Conservation (phyloP, 2,797 vertebrate species). For the Garrulus glandarius region DNA sequence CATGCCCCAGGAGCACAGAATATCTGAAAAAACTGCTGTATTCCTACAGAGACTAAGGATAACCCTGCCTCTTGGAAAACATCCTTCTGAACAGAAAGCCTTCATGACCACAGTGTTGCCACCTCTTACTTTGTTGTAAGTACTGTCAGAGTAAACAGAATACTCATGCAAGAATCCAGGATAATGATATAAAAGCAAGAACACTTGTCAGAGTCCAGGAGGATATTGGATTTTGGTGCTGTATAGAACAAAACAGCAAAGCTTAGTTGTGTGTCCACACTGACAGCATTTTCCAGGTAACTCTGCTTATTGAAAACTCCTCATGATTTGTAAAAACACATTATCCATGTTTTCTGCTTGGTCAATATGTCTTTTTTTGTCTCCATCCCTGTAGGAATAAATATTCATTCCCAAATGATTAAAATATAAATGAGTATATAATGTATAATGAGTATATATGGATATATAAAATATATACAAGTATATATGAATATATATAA, state of each 20-base stretch:
- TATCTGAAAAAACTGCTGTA: neutral
- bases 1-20: neutral
- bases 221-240: neutral
- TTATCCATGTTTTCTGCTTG: neutral
- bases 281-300: neutral
- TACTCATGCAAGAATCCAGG: neutral
- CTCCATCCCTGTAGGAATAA: neutral
- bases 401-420: neutral
- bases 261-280: neutral
- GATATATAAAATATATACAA: neutral
- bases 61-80: neutral
- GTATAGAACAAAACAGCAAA: neutral
- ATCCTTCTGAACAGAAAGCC: neutral
- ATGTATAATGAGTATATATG: no score
- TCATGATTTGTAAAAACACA: neutral
- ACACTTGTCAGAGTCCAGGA: neutral
- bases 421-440: neutral
- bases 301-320: neutral
- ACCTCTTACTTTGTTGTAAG: neutral
- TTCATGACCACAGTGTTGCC: neutral
- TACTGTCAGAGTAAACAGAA: neutral
- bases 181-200: neutral
- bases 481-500: neutral
- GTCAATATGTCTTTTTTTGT: neutral
- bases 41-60: neutral